Evolutionary conservation across 2,797 vertebrate species (phyloP).

Genomic region (Poecilia velifera): DNA sequence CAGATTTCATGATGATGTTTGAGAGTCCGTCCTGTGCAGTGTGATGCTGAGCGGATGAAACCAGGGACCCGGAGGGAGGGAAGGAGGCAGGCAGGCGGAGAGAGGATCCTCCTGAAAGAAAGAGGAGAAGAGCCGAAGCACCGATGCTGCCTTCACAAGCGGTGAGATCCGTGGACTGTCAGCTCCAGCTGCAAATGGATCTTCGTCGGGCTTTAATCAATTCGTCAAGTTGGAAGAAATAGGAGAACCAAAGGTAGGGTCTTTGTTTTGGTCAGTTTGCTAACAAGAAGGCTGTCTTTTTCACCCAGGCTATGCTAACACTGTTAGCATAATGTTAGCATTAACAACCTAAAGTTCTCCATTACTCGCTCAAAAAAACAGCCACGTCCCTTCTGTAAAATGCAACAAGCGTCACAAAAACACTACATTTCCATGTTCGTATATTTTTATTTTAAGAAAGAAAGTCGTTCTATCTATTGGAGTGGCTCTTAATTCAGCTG

Average conservation of each 20-base stretch:
- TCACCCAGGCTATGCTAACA: constrained; percentile 64
- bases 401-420: accelerated
- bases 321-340: constrained; percentile 57
- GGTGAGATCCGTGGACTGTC: constrained; percentile 13
- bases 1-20: background rate
- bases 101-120: constrained; percentile 52
- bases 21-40: background rate
- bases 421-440: background rate
- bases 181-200: constrained; percentile 33
- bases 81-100: constrained; percentile 5
- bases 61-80: constrained; percentile 55
- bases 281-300: constrained; percentile 32
- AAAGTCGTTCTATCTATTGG: constrained; percentile 25
- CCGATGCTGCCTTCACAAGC: constrained; percentile 52
- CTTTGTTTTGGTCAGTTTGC: background rate
- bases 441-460: background rate
- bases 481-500: constrained; percentile 16
- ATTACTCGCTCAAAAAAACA: constrained; percentile 2
- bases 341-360: constrained; percentile 47
- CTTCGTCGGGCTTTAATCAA: constrained; percentile 1
- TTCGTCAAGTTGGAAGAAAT: background rate
- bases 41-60: constrained; percentile 75
- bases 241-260: constrained; percentile 56
- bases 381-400: background rate
- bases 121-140: constrained; percentile 34